Percentiles rank a stretch among this genome's conserved stretches.
phyloP scores from a whole-genome alignment of 2,797 vertebrate genomes.

The Sorex maritimensis region DNA sequence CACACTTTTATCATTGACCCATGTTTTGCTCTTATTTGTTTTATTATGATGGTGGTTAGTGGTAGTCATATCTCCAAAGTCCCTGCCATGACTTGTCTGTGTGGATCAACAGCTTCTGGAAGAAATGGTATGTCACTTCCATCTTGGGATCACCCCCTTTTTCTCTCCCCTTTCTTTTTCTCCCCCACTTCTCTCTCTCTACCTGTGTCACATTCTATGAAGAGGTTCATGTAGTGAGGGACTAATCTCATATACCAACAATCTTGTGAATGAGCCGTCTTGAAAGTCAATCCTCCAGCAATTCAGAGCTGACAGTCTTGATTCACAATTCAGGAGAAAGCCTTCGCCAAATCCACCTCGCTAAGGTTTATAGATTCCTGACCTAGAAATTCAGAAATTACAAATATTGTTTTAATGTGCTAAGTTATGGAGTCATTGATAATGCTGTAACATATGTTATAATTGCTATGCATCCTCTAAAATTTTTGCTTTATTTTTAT shows the following conservation, averaged over 20 bases:
- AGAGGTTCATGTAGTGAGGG: background rate
- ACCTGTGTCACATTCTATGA: background rate
- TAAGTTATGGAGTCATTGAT: constrained; percentile 13
- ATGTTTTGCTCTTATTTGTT: background rate
- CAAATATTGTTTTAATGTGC: constrained; percentile 23
- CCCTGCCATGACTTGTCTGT: background rate
- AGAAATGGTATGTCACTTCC: constrained; percentile 4
- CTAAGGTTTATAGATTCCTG: background rate
- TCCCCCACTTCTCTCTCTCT: background rate
- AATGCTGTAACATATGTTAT: background rate
- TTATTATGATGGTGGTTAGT: background rate
- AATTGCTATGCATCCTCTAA: too few relatives aligned
- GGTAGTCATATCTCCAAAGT: background rate
- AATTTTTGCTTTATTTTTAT: too few relatives aligned
- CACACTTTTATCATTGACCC: constrained; percentile 15
- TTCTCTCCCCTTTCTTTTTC: background rate
- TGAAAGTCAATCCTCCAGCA: background rate
- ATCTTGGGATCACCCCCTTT: background rate
- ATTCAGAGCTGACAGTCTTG: background rate
- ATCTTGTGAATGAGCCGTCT: background rate
- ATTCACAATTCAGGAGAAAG: background rate
- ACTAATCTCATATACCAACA: background rate
- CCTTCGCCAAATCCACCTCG: background rate
- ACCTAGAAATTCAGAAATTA: constrained; percentile 33
- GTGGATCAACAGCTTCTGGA: background rate